Evolutionary conservation across 2,797 vertebrate species (phyloP).

Genomic region (Australoheros facetus): DNA sequence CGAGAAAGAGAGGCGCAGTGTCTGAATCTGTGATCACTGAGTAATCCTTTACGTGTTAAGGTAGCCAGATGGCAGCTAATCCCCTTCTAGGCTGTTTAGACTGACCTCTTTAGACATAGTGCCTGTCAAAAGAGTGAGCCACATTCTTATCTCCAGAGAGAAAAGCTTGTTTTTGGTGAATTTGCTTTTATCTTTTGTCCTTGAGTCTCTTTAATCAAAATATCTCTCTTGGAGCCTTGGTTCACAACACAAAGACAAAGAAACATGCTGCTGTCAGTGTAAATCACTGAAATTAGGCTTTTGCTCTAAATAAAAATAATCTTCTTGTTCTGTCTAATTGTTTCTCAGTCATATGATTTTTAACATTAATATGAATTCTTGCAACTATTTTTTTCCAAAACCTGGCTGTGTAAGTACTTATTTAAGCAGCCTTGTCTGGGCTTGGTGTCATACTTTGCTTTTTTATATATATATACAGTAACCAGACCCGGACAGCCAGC

Average conservation of each 20-base stretch:
- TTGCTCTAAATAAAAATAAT: not conserved
- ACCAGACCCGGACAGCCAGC: slow-evolving; percentile 41
- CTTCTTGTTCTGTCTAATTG: not conserved
- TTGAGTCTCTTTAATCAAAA: not conserved
- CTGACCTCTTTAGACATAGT: slow-evolving; percentile 19
- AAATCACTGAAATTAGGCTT: not conserved
- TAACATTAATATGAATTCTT: slow-evolving; percentile 29
- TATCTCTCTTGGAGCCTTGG: not conserved
- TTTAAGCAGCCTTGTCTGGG: slow-evolving; percentile 32
- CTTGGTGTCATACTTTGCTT: slow-evolving; percentile 35
- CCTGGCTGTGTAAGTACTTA: slow-evolving; percentile 23
- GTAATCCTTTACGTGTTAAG: not conserved
- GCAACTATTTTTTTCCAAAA: slow-evolving; percentile 4
- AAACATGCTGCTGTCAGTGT: not conserved
- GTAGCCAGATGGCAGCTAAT: slow-evolving; percentile 29
- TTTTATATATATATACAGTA: slow-evolving; percentile 43
- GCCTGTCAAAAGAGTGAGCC: not conserved
- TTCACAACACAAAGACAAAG: not conserved
- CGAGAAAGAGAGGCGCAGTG: not conserved
- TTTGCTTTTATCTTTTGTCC: not conserved
- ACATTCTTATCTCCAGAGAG: not conserved
- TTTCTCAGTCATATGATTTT: not conserved
- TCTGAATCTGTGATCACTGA: not conserved
- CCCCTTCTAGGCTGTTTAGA: not conserved
- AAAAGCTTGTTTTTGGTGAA: slow-evolving; percentile 3